phyloP scores from a whole-genome alignment of 2,888 invertebrate genomes.

The Frankliniella fusca region DNA sequence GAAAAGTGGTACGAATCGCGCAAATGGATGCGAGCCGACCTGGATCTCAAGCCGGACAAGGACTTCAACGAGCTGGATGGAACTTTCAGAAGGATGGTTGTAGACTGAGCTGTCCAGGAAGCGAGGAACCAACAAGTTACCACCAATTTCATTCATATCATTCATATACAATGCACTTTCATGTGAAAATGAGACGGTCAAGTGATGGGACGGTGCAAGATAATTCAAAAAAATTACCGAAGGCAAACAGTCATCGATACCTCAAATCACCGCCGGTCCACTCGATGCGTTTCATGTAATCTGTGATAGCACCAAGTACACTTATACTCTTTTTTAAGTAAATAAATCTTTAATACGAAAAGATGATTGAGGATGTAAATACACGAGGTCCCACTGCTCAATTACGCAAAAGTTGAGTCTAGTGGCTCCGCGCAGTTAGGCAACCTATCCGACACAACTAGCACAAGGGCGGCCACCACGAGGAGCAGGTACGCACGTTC shows the following conservation, averaged over 20 bases:
- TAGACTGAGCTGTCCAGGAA: background rate
- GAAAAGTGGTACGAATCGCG: background rate
- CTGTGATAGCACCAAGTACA: background rate
- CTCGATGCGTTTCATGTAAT: background rate
- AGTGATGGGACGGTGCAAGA: no score
- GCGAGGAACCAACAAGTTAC: no score
- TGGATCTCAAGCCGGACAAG: background rate
- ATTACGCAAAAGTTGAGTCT: background rate
- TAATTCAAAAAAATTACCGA: background rate
- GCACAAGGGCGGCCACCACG: background rate
- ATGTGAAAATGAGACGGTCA: no score
- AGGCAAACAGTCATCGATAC: background rate
- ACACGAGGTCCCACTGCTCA: background rate
- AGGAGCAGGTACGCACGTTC: background rate
- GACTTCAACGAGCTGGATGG: conserved; percentile 2
- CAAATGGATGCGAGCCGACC: background rate
- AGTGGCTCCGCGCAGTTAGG: background rate
- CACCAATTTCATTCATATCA: background rate
- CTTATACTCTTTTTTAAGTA: background rate
- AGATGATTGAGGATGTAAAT: background rate
- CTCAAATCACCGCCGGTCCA: background rate
- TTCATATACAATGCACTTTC: background rate
- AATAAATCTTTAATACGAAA: background rate
- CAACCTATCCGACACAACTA: no score
- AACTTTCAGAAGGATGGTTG: background rate